Percentiles rank a stretch among this genome's conserved stretches.
phyloP scores from a whole-genome alignment of 2,113 vertebrate species.

The Oostethus manadensis region DNA sequence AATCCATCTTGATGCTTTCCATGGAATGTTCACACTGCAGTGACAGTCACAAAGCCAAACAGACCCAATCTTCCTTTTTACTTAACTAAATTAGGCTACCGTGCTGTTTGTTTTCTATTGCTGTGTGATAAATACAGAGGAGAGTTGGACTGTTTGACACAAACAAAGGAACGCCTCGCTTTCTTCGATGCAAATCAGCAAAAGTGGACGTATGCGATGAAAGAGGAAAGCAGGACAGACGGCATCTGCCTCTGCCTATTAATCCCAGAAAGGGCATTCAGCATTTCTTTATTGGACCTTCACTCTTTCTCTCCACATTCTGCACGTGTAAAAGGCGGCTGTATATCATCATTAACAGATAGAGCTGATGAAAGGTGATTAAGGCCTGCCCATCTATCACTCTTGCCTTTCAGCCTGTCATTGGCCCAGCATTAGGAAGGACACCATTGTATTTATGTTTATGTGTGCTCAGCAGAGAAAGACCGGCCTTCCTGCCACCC shows the following conservation, averaged over 20 bases:
- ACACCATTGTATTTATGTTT: slow-evolving; percentile 25
- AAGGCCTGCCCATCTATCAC: slow-evolving; percentile 69
- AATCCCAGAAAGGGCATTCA: slow-evolving; percentile 46
- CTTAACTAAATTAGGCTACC: slow-evolving; percentile 3
- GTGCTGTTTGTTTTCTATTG: neutral
- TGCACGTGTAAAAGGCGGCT: slow-evolving; percentile 45
- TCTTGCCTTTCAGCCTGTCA: slow-evolving; percentile 64
- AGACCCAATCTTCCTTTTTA: neutral
- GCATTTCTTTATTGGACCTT: slow-evolving; percentile 42
- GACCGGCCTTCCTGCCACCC: slow-evolving; percentile 19
- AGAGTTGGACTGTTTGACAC: neutral
- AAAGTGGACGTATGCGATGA: slow-evolving; percentile 20
- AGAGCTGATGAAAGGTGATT: slow-evolving; percentile 73
- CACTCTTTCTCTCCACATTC: slow-evolving; percentile 36
- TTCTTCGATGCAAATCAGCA: slow-evolving; percentile 12
- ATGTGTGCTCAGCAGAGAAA: slow-evolving; percentile 14
- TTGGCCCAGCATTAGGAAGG: slow-evolving; percentile 42
- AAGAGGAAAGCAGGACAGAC: slow-evolving; percentile 29
- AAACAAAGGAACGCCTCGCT: slow-evolving; percentile 8
- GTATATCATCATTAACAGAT: slow-evolving; percentile 70
- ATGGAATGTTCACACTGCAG: slow-evolving; percentile 9
- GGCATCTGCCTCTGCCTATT: slow-evolving; percentile 56
- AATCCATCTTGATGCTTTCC: too few relatives aligned
- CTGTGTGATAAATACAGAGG: neutral
- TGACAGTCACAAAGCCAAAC: slow-evolving; percentile 10